Conservation (phyloP, 2,888 invertebrate species). For the Adelognathus sp. region DNA sequence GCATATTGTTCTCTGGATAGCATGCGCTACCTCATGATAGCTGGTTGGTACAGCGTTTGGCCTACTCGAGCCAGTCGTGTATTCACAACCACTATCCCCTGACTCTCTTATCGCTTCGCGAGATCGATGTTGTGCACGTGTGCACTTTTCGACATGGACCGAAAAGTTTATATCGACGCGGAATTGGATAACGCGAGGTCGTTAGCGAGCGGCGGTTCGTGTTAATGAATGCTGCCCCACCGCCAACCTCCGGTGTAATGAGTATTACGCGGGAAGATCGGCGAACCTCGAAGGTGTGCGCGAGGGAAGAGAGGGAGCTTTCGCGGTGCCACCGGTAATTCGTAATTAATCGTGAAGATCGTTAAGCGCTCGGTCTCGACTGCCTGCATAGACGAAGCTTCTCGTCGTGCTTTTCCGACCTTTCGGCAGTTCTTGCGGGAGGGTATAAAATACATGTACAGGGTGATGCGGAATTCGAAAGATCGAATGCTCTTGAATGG, state of each 20-base stretch:
- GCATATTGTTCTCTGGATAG: too few relatives aligned
- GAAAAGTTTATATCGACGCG: constrained; percentile 13
- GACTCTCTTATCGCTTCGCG: not conserved
- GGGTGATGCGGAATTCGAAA: not conserved
- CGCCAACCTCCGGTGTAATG: constrained; percentile 16
- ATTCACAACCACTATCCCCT: not conserved
- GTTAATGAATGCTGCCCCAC: constrained; percentile 31
- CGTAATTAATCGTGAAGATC: constrained; percentile 56
- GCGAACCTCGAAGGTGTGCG: not conserved
- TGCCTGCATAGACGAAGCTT: too few relatives aligned
- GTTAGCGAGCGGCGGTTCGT: not conserved
- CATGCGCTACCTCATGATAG: too few relatives aligned
- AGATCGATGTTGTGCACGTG: not conserved
- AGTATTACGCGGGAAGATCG: constrained; percentile 39
- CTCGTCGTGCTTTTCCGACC: constrained; percentile 28
- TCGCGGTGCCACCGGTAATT: constrained; percentile 39
- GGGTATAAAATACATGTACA: not conserved
- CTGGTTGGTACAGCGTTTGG: too few relatives aligned
- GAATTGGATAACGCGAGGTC: not conserved
- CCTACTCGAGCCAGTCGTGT: not conserved
- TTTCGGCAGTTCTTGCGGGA: constrained; percentile 11
- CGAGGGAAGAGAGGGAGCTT: not conserved
- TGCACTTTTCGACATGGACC: not conserved
- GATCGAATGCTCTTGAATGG: too few relatives aligned
- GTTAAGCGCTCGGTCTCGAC: constrained; percentile 42